These are phyloP conservation scores for Macrobrachium nipponense DNA, from an alignment of 1,140 invertebrate genomes.

Conservation along the genomic window DNA sequence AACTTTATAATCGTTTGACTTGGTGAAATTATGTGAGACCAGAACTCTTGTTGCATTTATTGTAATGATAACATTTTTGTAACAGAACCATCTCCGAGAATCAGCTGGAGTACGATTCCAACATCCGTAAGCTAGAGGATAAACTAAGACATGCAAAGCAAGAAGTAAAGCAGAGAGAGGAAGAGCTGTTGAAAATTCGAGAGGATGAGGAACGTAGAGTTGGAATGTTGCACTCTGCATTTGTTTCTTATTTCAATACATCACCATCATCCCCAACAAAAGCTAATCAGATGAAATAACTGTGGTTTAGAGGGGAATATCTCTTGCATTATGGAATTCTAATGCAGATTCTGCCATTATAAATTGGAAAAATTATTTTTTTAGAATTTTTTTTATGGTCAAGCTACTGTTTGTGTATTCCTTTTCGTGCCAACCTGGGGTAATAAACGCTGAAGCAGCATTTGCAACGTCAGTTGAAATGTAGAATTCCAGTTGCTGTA, in stretches of 20 bases:
- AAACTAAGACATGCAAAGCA: background rate
- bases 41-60: background rate
- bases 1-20: background rate
- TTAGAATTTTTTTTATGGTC: too few species aligned
- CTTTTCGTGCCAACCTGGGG: too few species aligned
- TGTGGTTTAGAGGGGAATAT: too few species aligned
- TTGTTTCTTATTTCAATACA: constrained; percentile 45
- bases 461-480: too few species aligned
- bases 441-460: too few species aligned
- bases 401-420: too few species aligned
- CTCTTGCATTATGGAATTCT: too few species aligned
- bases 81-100: constrained; percentile 33
- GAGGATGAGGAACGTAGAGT: constrained; percentile 49
- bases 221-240: constrained; percentile 44
- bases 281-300: too few species aligned
- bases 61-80: background rate
- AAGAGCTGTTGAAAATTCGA: constrained; percentile 18
- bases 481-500: too few species aligned
- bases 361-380: too few species aligned
- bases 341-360: too few species aligned
- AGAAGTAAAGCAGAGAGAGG: constrained; percentile 28
- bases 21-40: background rate
- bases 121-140: constrained; percentile 1
- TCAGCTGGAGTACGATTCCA: constrained; percentile 27
- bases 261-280: background rate